These are phyloP conservation scores for Hypotaenidia philippensis DNA, from an alignment of 2,797 vertebrate genomes.

Conservation along the genomic window DNA sequence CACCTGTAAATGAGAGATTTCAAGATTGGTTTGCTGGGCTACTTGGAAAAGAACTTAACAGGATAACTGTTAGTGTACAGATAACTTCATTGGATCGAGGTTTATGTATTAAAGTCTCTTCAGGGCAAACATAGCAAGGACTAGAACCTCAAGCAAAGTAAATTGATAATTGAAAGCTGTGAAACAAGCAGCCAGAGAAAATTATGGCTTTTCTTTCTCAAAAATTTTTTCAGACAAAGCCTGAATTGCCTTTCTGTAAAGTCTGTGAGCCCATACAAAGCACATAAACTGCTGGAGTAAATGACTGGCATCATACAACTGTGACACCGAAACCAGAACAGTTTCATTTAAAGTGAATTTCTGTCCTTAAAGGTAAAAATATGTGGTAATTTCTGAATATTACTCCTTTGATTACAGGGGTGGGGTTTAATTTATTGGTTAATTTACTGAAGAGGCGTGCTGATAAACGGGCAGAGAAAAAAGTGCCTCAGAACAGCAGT, in stretches of 20 bases:
- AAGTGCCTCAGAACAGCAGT: not conserved
- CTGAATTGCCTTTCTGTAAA: not conserved
- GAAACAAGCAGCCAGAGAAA: not conserved
- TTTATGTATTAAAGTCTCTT: not conserved
- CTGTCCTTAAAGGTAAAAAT: not conserved
- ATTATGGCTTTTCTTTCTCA: not conserved
- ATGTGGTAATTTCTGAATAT: not conserved
- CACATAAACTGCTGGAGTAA: not conserved
- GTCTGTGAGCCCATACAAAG: not conserved
- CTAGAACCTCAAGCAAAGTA: not conserved
- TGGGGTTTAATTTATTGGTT: not conserved
- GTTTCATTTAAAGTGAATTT: not conserved
- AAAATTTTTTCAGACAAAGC: not conserved
- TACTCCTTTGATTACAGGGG: not conserved
- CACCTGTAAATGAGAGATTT: not conserved
- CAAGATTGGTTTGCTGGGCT: not conserved
- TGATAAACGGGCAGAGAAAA: not conserved
- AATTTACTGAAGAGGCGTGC: not conserved
- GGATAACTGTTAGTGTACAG: not conserved
- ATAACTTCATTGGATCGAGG: not conserved
- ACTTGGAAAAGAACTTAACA: not conserved
- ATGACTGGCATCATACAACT: not conserved
- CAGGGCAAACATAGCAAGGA: not conserved
- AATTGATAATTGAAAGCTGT: not conserved
- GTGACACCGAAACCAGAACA: fast-evolving